phyloP scores from a whole-genome alignment of 2,888 invertebrate species.

The Allophyes oxyacanthae region DNA sequence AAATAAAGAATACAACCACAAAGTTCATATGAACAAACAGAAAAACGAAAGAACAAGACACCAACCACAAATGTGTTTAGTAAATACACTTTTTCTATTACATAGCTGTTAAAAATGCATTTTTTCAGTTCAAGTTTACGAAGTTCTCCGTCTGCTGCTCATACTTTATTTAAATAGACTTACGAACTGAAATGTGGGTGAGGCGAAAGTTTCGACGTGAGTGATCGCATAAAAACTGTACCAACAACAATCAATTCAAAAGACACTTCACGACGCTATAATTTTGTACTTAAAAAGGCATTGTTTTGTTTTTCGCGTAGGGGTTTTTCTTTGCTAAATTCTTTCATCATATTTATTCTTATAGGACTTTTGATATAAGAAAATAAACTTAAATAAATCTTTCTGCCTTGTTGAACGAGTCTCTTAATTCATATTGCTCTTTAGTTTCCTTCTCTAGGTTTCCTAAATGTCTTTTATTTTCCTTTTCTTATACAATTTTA shows the following conservation, averaged over 20 bases:
- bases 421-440: too few species aligned
- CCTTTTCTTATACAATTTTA: slow-evolving; percentile 24
- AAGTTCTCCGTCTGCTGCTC: slow-evolving; percentile 54
- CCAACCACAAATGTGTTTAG: slow-evolving; percentile 48
- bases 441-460: too few species aligned
- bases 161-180: slow-evolving; percentile 70
- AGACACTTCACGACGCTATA: slow-evolving; percentile 51
- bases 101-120: slow-evolving; percentile 52
- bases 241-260: slow-evolving; percentile 59
- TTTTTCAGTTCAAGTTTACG: slow-evolving; percentile 56
- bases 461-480: slow-evolving; percentile 19
- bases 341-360: background rate
- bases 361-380: too few species aligned
- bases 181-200: slow-evolving; percentile 60
- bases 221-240: slow-evolving; percentile 59
- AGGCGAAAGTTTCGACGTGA: slow-evolving; percentile 59
- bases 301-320: slow-evolving; percentile 33
- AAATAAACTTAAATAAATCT: too few species aligned
- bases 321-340: slow-evolving; percentile 33
- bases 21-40: slow-evolving; percentile 7
- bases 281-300: slow-evolving; percentile 51
- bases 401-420: too few species aligned
- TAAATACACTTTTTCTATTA: slow-evolving; percentile 48
- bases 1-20: slow-evolving; percentile 9
- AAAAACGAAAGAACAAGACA: slow-evolving; percentile 36